Evolutionary conservation across 2,113 vertebrate species (phyloP), one percentile per base, ranked within the genome.

Genomic region (Eurypyga helias): DNA sequence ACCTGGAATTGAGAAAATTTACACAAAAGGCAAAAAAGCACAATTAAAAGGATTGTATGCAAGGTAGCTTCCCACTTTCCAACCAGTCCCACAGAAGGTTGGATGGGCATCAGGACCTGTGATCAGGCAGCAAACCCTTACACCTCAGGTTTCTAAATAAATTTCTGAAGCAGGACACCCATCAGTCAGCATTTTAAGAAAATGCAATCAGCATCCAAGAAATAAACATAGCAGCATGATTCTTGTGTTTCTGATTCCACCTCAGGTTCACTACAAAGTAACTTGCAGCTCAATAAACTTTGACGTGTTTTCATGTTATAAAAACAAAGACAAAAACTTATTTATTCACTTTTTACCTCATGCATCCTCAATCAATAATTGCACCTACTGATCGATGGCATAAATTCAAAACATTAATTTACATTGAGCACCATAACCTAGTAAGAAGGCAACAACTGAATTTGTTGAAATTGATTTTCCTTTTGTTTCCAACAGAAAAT

Each of bases 381-480:
- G 94, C 88, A 94, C 77, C 93, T 97, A 98, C 98, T 94, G 97
- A 98, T 98, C 23, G 33, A 92, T 92, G 93, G 81, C 96, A 97
- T 97, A 95, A 96, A 97, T 97, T 98, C 93, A 97, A 97, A 98
- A 97, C 97, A 97, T 97, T 98, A 95, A 98, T 98, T 98, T 98
- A 95, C 96, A 98, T 88, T 66, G 95, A 98, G 69, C 79, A 94
- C 79, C 41, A 6, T 97, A 98, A 98, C 96, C 95, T 97, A 97
- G 93, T 98, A 97, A 98, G 97, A 80, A 28, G 9, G 84, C 84
- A 97, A 97, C 97, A 97, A 96, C 91, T 96, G 87, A 92, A 98
- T 98, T 97, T 97, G 95, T 73, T 96, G 66, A 72, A 95, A 98
- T 98, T 6, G 91, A 98, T 98, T 98, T 98, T 88, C 11, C 61